Percentiles rank a stretch among this genome's conserved stretches.
Evolutionary conservation across 2,797 vertebrate species (phyloP).

Genomic region (Lepus oiostolus): DNA sequence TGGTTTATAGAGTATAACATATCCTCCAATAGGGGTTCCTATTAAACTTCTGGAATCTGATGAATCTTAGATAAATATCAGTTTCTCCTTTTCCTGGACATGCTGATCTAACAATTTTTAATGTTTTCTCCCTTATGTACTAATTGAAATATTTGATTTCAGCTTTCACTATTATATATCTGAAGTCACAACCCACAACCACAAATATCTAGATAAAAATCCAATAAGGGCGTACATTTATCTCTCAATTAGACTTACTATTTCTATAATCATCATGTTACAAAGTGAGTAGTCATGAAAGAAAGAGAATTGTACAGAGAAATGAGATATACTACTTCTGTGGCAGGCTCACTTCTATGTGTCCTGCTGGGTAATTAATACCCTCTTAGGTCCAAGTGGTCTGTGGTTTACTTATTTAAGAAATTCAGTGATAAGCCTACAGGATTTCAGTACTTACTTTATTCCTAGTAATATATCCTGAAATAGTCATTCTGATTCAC

Average conservation of each 20-base stretch:
- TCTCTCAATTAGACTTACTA: not conserved
- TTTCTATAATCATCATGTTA: not conserved
- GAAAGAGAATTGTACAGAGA: not conserved
- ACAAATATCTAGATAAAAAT: not conserved
- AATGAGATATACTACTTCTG: not conserved
- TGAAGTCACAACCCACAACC: not conserved
- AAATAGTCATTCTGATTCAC: not conserved
- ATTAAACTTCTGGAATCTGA: not conserved
- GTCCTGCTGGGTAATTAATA: not conserved
- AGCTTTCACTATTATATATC: conserved; percentile 7
- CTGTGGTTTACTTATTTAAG: not conserved
- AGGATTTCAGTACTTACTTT: not conserved
- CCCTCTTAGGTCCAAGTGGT: not conserved
- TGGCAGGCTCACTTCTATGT: not conserved
- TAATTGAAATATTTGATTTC: not conserved
- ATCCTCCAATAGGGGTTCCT: not conserved
- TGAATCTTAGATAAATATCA: not conserved
- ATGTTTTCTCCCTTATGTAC: not conserved
- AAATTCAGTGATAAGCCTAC: not conserved
- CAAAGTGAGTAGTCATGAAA: not conserved
- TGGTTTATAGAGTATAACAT: not conserved
- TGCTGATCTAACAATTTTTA: not conserved
- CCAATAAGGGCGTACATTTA: not conserved
- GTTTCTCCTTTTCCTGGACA: not conserved
- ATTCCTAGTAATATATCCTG: not conserved